Evolutionary conservation across 2,797 vertebrate genomes (phyloP).

Genomic region (Brachyalestes nurse): DNA sequence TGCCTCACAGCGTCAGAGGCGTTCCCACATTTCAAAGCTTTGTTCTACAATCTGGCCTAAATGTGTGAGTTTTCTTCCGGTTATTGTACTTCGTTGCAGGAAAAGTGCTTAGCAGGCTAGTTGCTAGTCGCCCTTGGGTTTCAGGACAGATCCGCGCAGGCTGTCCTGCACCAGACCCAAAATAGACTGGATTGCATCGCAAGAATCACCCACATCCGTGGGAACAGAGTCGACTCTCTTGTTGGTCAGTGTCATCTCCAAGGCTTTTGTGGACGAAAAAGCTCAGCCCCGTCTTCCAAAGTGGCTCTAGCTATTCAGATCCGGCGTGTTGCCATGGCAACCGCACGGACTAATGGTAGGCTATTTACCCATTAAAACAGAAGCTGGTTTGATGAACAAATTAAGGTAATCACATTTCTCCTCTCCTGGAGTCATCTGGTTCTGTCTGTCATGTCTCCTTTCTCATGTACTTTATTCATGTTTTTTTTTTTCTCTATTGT

Average conservation of each 20-base stretch:
- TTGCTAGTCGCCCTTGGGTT: not conserved
- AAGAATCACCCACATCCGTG: not conserved
- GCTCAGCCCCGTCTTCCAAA: conserved; percentile 52
- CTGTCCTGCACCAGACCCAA: not conserved
- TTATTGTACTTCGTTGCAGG: not conserved
- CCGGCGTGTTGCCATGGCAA: conserved; percentile 68
- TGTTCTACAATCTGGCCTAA: conserved; percentile 42
- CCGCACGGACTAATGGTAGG: conserved; percentile 63
- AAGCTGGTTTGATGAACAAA: conserved; percentile 60
- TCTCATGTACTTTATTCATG: conserved; percentile 15
- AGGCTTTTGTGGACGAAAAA: conserved; percentile 48
- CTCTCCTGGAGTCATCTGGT: conserved; percentile 46
- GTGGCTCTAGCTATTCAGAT: conserved; percentile 55
- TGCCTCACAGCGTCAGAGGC: conserved; percentile 37
- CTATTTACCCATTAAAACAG: conserved; percentile 60
- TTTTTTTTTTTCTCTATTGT: conserved; percentile 3
- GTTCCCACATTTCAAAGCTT: conserved; percentile 28
- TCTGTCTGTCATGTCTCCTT: conserved; percentile 33
- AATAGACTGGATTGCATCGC: not conserved
- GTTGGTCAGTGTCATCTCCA: conserved; percentile 49
- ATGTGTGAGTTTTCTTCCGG: conserved; percentile 29
- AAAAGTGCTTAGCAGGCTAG: conserved; percentile 5
- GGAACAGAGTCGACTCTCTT: conserved; percentile 33
- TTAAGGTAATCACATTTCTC: conserved; percentile 67
- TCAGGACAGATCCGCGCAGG: not conserved